Evolutionary conservation across 2,797 vertebrate genomes (phyloP).

Genomic region (Heterohyrax brucei): DNA sequence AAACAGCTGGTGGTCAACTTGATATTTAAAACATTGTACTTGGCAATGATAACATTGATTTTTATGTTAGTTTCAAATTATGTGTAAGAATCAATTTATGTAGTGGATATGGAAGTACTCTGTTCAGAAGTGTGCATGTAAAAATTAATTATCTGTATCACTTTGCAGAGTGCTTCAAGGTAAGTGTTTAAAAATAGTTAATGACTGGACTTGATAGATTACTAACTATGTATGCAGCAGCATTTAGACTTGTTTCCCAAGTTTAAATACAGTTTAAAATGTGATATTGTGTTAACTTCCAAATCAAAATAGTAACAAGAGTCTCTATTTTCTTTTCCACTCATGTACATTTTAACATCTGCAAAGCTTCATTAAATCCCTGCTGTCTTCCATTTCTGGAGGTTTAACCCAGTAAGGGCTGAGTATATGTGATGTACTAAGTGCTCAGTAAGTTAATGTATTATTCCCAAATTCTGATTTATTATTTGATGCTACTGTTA

Average conservation of each 20-base stretch:
- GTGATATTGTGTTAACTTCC: not conserved
- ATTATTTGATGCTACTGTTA: not conserved
- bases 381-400: not conserved
- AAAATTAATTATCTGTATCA: not conserved
- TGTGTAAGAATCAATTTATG: not conserved
- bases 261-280: constrained; percentile 42
- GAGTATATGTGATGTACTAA: not conserved
- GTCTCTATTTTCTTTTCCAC: not conserved
- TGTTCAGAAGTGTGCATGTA: not conserved
- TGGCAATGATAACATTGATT: not conserved
- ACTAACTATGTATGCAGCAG: not conserved
- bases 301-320: constrained; percentile 13
- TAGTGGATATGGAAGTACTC: not conserved
- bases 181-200: not conserved
- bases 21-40: not conserved
- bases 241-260: constrained; percentile 25
- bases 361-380: constrained; percentile 37
- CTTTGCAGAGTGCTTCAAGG: not conserved
- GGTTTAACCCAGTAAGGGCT: not conserved
- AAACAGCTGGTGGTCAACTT: not conserved
- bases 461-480: not conserved
- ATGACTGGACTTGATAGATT: not conserved
- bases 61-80: not conserved
- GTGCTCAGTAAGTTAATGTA: not conserved
- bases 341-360: constrained; percentile 49